Percentiles rank a stretch among this genome's conserved stretches.
Conservation (phyloP, 2,888 invertebrate species). For the Drosophila paranaensis region DNA sequence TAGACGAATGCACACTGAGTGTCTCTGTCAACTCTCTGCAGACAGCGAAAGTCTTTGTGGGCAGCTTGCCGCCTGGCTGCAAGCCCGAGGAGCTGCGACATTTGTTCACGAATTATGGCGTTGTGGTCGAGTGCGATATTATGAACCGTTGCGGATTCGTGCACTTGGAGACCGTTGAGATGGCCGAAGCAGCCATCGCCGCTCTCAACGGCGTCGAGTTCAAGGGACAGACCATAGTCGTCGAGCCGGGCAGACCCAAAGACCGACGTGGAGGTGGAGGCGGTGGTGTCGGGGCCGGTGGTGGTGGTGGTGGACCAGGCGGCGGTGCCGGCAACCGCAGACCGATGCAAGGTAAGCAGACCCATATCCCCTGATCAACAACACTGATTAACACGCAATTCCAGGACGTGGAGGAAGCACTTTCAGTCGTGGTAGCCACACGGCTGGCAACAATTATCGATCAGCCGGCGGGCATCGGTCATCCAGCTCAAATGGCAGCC, state of each 20-base stretch:
- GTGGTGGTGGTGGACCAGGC: slow-evolving; percentile 83
- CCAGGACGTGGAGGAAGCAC: slow-evolving; percentile 32
- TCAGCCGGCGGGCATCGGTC: slow-evolving; percentile 35
- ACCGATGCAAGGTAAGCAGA: slow-evolving; percentile 44
- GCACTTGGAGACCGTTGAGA: slow-evolving; percentile 93
- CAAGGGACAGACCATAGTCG: slow-evolving; percentile 93
- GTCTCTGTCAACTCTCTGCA: slow-evolving; percentile 64
- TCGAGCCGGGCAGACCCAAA: slow-evolving; percentile 92
- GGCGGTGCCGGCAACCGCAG: slow-evolving; percentile 50
- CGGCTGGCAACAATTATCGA: slow-evolving; percentile 52
- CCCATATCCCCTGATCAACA: no score
- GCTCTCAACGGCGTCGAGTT: slow-evolving; percentile 92
- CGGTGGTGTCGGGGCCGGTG: neutral
- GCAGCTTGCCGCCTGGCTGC: slow-evolving; percentile 94
- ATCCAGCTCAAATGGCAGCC: slow-evolving; percentile 39
- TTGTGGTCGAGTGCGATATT: slow-evolving; percentile 96
- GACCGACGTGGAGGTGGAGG: slow-evolving; percentile 85
- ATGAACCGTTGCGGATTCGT: slow-evolving; percentile 98
- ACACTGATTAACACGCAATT: neutral
- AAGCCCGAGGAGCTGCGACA: slow-evolving; percentile 92
- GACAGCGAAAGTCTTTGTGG: slow-evolving; percentile 95
- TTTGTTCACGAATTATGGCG: slow-evolving; percentile 94
- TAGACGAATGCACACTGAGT: neutral
- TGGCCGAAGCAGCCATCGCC: slow-evolving; percentile 92
- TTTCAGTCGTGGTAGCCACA: slow-evolving; percentile 73